phyloP scores from a whole-genome alignment of 2,888 invertebrate genomes.

The Yponomeuta plumbellus region DNA sequence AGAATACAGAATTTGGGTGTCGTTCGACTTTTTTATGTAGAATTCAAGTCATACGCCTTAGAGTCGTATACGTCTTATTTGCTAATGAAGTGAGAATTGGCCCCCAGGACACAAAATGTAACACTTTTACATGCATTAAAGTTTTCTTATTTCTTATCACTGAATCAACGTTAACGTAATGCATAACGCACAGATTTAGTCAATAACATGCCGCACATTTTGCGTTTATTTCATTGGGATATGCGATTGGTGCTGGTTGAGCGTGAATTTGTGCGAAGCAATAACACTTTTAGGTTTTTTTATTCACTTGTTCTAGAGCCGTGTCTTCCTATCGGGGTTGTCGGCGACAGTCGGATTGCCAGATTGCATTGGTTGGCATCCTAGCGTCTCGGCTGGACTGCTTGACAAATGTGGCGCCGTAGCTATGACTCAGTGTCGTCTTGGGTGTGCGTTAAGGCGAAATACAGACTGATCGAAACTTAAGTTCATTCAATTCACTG shows the following conservation, averaged over 20 bases:
- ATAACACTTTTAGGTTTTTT: too few species aligned
- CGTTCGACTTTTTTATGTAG: too few species aligned
- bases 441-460: background rate
- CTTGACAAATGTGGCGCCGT: slow-evolving; percentile 48
- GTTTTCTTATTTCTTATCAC: too few species aligned
- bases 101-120: too few species aligned
- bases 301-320: background rate
- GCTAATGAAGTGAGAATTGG: too few species aligned
- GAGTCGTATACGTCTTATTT: too few species aligned
- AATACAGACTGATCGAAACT: background rate
- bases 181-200: too few species aligned
- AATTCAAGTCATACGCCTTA: too few species aligned
- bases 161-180: too few species aligned
- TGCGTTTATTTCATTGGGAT: background rate
- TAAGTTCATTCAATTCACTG: too few species aligned
- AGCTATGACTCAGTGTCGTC: slow-evolving; percentile 24
- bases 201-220: background rate
- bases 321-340: background rate
- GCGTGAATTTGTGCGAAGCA: background rate
- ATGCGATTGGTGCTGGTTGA: background rate
- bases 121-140: too few species aligned
- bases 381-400: slow-evolving; percentile 18
- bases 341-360: background rate
- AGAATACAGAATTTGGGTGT: too few species aligned
- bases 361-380: background rate